Evolutionary conservation across 2,797 vertebrate genomes (phyloP).

Genomic region (Sebastes umbrosus): DNA sequence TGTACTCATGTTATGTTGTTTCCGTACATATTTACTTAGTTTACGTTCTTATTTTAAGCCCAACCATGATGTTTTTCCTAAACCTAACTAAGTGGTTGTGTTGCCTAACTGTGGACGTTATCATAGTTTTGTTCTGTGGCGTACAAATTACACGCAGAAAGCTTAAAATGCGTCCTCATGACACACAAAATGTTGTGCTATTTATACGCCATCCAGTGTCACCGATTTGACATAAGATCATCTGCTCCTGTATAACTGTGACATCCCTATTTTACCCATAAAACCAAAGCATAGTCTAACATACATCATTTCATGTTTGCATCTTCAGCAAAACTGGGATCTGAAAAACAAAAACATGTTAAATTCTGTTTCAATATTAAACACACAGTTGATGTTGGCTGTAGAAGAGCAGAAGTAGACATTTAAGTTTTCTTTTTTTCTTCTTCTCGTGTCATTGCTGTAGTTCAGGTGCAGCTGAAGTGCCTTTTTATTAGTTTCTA

Average conservation of each 20-base stretch:
- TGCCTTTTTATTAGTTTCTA: conserved; percentile 37
- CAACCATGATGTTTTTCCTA: too few species aligned
- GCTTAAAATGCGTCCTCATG: too few species aligned
- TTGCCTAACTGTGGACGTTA: too few species aligned
- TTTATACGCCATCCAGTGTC: accelerated
- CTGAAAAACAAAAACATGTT: neutral
- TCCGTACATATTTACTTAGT: too few species aligned
- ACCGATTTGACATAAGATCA: neutral
- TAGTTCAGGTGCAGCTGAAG: conserved; percentile 27
- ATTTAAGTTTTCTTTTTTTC: neutral
- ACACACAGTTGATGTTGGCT: neutral
- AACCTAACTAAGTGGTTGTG: too few species aligned
- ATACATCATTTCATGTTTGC: neutral
- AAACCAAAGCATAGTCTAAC: neutral
- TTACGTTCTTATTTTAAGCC: too few species aligned
- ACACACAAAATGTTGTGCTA: neutral
- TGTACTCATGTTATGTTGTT: too few species aligned
- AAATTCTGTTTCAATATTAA: neutral
- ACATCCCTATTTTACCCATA: neutral
- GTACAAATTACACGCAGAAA: too few species aligned
- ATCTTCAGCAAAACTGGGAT: neutral
- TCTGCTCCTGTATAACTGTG: neutral
- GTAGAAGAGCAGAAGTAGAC: neutral
- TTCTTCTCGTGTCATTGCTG: neutral
- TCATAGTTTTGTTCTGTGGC: too few species aligned